Evolutionary conservation across 2,888 invertebrate genomes (phyloP), one percentile per base, ranked within the genome.

Genomic region (Macrostomum cliftonense): DNA sequence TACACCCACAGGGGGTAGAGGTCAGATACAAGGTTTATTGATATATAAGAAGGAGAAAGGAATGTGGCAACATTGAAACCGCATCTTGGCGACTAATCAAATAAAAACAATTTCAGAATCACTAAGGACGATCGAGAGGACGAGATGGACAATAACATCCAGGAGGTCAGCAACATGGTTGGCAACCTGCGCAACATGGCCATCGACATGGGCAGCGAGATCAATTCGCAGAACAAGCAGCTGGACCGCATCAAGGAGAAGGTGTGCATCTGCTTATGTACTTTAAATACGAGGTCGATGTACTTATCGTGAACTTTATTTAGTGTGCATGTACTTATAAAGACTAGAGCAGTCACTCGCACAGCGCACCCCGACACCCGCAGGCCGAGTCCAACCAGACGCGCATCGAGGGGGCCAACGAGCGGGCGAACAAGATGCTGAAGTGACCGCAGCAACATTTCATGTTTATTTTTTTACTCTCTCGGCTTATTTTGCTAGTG

Each of bases 101-200:
- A n/a, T n/a, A n/a, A 2, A 14, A 13, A 14, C 9, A 42, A 12
- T 44, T 28, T 48, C 67, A 83, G 88, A 72, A 91, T 97, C 67
- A 95, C 93, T 56, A 89, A 91, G 68, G 95, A 97, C 71, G 95
- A 91, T 4, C 81, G 97, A 54, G 97, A 97, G 71, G 84, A 83
- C 59, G 97, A 97, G 73, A 97, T 97, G 95, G 97, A 97, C 70
- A 87, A 95, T 54, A 97, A 97, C 73, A 82, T 97, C 78, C 83
- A 83, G 11, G 88, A 93, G 69, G 91, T 95, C 57, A 84, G 84
- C 72, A 87, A 86, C 44, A 93, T 95, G 89, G 82, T 95, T 63
- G 89, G 91, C 46, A 97, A 97, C 72, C 77, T 97, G 64, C 83
- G 93, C 66, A 97, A 97, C 75, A 97, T 97, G 97, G 97, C 97